Conservation (phyloP, 2,888 invertebrate species). For the Ochropleura leucogaster region DNA sequence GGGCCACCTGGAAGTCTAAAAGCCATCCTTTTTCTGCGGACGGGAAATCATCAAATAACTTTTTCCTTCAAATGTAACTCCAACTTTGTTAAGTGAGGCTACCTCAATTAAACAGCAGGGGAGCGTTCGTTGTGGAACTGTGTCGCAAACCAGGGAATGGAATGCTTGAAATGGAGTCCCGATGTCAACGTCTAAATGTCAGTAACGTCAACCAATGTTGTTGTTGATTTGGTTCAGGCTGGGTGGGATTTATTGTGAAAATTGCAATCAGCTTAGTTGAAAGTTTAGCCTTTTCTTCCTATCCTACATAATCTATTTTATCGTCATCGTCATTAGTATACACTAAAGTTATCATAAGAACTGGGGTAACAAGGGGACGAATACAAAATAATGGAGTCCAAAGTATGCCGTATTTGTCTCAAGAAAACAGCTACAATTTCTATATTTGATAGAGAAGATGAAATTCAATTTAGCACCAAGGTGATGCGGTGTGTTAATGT, state of each 20-base stretch:
- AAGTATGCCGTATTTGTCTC: constrained; percentile 83
- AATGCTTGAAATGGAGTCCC: background rate
- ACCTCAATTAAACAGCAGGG: too few species aligned
- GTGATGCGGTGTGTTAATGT: constrained; percentile 82
- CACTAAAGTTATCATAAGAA: background rate
- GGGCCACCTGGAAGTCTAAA: too few species aligned
- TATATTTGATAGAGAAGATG: constrained; percentile 78
- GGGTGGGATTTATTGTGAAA: background rate
- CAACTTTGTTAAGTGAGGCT: too few species aligned
- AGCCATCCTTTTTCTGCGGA: too few species aligned
- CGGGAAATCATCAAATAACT: too few species aligned
- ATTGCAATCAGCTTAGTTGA: background rate
- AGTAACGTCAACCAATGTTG: background rate
- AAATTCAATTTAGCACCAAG: constrained; percentile 77
- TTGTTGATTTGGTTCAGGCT: background rate
- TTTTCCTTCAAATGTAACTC: too few species aligned
- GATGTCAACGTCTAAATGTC: background rate
- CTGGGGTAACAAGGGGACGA: background rate
- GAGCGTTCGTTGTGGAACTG: too few species aligned
- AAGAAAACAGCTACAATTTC: constrained; percentile 78
- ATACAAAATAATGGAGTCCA: constrained; percentile 60
- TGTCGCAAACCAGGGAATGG: background rate
- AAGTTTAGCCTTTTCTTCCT: background rate
- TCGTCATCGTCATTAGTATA: background rate
- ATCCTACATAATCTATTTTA: background rate